Conservation (phyloP, 1,140 invertebrate species). For the Stegodyphus mimosarum region DNA sequence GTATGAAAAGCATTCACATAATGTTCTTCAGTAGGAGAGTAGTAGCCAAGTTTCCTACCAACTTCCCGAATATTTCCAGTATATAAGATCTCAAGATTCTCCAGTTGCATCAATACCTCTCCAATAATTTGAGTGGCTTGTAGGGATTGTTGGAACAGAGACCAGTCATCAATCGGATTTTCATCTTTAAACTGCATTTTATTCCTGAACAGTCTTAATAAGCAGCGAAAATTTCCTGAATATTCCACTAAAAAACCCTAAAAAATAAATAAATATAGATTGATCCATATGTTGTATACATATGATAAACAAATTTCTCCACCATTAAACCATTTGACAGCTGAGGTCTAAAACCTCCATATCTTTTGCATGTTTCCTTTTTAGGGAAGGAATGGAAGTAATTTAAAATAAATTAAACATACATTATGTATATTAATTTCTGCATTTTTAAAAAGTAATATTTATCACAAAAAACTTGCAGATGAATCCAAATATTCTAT, state of each 20-base stretch:
- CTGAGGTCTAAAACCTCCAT: too few species aligned
- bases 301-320: too few species aligned
- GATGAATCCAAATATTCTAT: too few species aligned
- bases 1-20: conserved; percentile 63
- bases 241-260: conserved; percentile 37
- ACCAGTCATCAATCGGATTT: conserved; percentile 67
- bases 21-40: conserved; percentile 54
- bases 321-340: too few species aligned
- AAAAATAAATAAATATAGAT: background rate
- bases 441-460: background rate
- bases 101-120: conserved; percentile 65
- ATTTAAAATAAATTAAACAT: background rate
- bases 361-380: too few species aligned
- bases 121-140: conserved; percentile 69
- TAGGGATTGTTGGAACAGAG: conserved; percentile 69
- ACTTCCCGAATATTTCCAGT: conserved; percentile 27
- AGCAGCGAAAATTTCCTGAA: conserved; percentile 15
- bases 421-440: background rate
- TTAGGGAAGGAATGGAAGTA: too few species aligned
- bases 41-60: conserved; percentile 39
- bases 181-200: background rate
- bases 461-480: conserved; percentile 24
- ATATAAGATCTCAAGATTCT: conserved; percentile 39
- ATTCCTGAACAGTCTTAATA: conserved; percentile 14
- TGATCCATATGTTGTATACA: too few species aligned